Evolutionary conservation across 2,888 invertebrate genomes (phyloP).

Genomic region (Ectobius pallidus): DNA sequence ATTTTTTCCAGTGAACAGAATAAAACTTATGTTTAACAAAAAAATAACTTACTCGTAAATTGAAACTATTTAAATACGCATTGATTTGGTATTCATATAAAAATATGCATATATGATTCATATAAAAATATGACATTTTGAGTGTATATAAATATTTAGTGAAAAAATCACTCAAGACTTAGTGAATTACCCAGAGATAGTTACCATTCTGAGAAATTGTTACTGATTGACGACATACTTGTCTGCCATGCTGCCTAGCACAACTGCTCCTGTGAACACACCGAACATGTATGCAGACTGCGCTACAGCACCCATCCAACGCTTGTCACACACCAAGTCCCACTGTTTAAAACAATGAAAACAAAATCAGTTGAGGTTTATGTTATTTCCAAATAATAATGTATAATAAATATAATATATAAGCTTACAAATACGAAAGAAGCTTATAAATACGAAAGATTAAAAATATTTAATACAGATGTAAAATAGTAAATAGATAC

Average conservation of each 20-base stretch:
- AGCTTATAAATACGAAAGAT: too few relatives aligned
- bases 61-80: too few relatives aligned
- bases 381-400: background rate
- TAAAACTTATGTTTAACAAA: too few relatives aligned
- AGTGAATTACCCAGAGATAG: conserved; percentile 2
- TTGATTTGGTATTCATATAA: too few relatives aligned
- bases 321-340: conserved; percentile 77
- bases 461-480: background rate
- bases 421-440: too few relatives aligned
- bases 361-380: too few relatives aligned
- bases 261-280: conserved; percentile 78
- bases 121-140: too few relatives aligned
- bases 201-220: conserved; percentile 27
- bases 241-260: conserved; percentile 79
- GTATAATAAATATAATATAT: background rate
- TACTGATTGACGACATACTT: conserved; percentile 54
- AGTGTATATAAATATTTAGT: too few relatives aligned
- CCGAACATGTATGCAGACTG: conserved; percentile 84
- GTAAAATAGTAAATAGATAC: background rate
- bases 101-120: too few relatives aligned
- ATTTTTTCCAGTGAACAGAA: too few relatives aligned
- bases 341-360: conserved; percentile 59
- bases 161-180: too few relatives aligned
- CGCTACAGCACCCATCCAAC: conserved; percentile 83
- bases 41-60: too few relatives aligned